Percentiles rank a stretch among this genome's conserved stretches.
phyloP scores from a whole-genome alignment of 2,888 invertebrate species.

The Athalia cordata region DNA sequence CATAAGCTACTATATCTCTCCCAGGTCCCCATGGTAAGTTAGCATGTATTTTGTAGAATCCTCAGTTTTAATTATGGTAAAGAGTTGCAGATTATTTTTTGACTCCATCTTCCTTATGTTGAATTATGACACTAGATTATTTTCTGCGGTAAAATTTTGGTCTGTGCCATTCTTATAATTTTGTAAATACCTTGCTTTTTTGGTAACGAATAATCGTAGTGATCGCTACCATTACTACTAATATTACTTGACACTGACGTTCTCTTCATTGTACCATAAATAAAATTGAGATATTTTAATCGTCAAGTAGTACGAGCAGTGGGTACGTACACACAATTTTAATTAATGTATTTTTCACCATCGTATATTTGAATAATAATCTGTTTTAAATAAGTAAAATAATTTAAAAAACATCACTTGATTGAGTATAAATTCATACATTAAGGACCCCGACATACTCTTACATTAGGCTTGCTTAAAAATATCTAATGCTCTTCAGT shows the following conservation, averaged over 20 bases:
- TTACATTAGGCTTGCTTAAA: too few relatives aligned
- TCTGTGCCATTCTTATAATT: constrained; percentile 35
- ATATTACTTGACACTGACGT: constrained; percentile 38
- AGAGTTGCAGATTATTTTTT: constrained; percentile 33
- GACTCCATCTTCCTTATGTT: constrained; percentile 12
- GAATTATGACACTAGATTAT: constrained; percentile 5
- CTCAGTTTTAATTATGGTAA: constrained; percentile 57
- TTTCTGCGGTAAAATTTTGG: background rate
- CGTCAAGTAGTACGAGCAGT: constrained; percentile 60
- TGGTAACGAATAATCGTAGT: background rate
- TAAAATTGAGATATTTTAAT: constrained; percentile 51
- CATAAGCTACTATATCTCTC: constrained; percentile 77
- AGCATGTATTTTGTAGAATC: constrained; percentile 62
- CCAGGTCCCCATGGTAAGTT: constrained; percentile 77
- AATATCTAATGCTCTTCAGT: too few relatives aligned
- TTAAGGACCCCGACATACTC: background rate
- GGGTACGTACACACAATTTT: constrained; percentile 62
- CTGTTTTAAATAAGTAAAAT: background rate
- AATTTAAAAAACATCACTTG: constrained; percentile 9
- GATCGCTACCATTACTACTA: constrained; percentile 16
- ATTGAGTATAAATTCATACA: background rate
- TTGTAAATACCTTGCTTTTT: constrained; percentile 21
- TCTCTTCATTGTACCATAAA: constrained; percentile 53
- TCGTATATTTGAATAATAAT: background rate
- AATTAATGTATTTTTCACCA: constrained; percentile 28